These are phyloP conservation scores for Dryas iulia DNA, from an alignment of 1,140 invertebrate species.

Conservation along the genomic window DNA sequence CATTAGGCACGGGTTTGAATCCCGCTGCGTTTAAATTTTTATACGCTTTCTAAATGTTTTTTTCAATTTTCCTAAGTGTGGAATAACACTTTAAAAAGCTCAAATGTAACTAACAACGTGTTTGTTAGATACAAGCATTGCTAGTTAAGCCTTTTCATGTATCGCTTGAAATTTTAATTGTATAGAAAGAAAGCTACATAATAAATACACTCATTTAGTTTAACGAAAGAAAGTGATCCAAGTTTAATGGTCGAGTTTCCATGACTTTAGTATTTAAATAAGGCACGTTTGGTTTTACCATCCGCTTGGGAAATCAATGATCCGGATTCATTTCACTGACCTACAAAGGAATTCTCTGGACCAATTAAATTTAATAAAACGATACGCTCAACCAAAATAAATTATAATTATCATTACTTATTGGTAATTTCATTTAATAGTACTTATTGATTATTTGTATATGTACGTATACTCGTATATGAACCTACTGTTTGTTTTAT, in stretches of 20 bases:
- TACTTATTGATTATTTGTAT: not conserved
- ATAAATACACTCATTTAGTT: not conserved
- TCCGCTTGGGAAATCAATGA: constrained; percentile 67
- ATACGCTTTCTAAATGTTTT: no score
- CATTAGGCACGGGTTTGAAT: no score
- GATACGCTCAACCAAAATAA: constrained; percentile 7
- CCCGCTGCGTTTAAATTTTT: no score
- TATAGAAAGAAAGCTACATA: no score
- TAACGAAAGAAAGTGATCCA: constrained; percentile 17
- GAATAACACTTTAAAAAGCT: no score
- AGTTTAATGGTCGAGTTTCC: constrained; percentile 25
- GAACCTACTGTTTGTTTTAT: not conserved
- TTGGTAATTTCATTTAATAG: no score
- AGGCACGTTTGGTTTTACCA: constrained; percentile 63
- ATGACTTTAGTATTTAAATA: constrained; percentile 55
- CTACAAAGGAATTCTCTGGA: constrained; percentile 47
- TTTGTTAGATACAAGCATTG: no score
- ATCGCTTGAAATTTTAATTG: not conserved
- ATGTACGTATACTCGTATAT: no score
- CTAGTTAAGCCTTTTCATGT: not conserved
- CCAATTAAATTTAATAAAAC: constrained; percentile 30
- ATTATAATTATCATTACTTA: not conserved
- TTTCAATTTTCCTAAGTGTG: no score
- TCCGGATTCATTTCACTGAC: constrained; percentile 53
- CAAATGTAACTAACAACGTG: no score